Conservation (phyloP, 2,888 invertebrate species). For the Epinotia demarniana region DNA sequence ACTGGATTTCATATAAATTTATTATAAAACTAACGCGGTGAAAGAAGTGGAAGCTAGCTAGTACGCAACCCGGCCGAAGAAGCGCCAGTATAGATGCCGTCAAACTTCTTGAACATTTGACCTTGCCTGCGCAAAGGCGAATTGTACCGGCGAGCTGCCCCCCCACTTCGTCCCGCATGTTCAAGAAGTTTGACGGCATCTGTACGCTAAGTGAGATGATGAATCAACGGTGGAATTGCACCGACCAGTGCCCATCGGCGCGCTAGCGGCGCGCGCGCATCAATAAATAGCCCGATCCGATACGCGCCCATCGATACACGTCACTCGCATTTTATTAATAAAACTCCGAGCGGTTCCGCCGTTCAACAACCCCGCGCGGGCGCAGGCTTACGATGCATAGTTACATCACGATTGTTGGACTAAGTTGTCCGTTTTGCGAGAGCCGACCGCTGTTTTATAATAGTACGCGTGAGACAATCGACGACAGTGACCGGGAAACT, state of each 20-base stretch:
- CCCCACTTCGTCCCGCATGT: too few species aligned
- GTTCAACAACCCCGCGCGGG: slow-evolving; percentile 78
- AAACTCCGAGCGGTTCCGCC: slow-evolving; percentile 71
- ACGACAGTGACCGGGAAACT: too few species aligned
- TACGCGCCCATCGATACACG: slow-evolving; percentile 76
- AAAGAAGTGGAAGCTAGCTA: too few species aligned
- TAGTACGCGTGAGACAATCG: background rate
- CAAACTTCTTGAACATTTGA: too few species aligned
- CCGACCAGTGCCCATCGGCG: slow-evolving; percentile 40
- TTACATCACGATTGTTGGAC: slow-evolving; percentile 60
- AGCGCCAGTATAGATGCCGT: too few species aligned
- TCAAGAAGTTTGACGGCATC: too few species aligned
- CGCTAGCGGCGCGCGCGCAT: slow-evolving; percentile 69
- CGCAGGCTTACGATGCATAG: slow-evolving; percentile 61
- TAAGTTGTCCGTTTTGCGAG: slow-evolving; percentile 5
- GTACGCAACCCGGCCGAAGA: too few species aligned
- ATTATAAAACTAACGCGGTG: too few species aligned
- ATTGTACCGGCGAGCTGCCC: too few species aligned
- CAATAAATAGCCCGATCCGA: slow-evolving; percentile 78
- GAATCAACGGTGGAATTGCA: slow-evolving; percentile 26
- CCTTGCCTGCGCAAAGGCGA: too few species aligned
- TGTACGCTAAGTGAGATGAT: slow-evolving; percentile 10
- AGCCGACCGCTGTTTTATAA: background rate
- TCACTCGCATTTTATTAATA: slow-evolving; percentile 82
- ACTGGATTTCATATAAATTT: too few species aligned